Evolutionary conservation across 2,888 invertebrate species (phyloP), one percentile per base, ranked within the genome.

Genomic region (Pammene fasciana): DNA sequence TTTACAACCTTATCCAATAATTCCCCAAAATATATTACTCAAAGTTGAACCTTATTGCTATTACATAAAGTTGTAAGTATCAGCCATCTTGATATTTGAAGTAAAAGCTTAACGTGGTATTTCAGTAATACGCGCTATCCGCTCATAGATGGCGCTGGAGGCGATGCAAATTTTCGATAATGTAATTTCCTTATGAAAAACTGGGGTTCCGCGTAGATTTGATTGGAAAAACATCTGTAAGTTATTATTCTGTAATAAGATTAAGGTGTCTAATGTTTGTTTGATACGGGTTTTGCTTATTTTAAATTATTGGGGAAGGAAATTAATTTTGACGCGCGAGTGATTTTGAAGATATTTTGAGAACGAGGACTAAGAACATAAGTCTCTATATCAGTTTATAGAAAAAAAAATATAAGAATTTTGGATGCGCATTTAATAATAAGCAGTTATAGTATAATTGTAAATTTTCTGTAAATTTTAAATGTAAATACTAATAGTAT

Each of bases 151-250:
- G 91, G 89, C 89, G 90, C 89, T 84, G 78, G 70, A 77, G 89
- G 91, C 89, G 74, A 91, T 92, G 91, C 88, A 91, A 92, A 92
- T 91, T 87, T 83, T 82, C 81, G 83, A 86, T 89, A 88, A 89
- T 87, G 86, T 88, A 89, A 90, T 91, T 89, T 80, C 81, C 81
- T 79, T 85, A 88, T 88, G 91, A 91, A 91, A 92, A 91, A 91
- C 87, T 88, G 87, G 86, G 88, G 88, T 82, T 81, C 73, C 75
- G 72, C 72, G 75, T 65, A 83, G 86, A 87, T 89, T 86, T 86
- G 89, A 90, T 90, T 89, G 88, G 82, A 80, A 91, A 89, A 91
- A 89, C 89, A 89, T 89, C 85, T 87, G 86, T 86, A 89, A 90
- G 88, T 87, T 88, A 88, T 89, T 88, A 90, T 87, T 86, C 86